Conservation (phyloP, 1,140 invertebrate species). For the Sweltsa coloradensis region DNA sequence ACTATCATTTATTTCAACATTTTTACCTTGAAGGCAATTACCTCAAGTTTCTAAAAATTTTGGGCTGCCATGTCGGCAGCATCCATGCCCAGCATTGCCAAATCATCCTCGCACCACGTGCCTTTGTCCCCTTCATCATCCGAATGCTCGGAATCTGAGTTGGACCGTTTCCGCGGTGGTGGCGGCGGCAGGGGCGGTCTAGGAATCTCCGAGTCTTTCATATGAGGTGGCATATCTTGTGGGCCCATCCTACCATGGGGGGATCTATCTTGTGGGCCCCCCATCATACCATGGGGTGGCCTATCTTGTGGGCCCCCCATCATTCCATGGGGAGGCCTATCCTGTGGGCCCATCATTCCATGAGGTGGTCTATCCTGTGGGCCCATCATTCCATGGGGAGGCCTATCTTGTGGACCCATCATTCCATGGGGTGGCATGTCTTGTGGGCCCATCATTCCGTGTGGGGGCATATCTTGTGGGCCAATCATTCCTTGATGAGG, state of each 20-base stretch:
- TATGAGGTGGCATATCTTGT: not conserved
- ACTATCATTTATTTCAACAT: too few species aligned
- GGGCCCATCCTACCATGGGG: too few species aligned
- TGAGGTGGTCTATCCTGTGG: not conserved
- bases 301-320: too few species aligned
- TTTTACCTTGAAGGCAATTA: too few species aligned
- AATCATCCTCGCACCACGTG: conserved; percentile 23
- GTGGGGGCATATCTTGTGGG: too few species aligned
- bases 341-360: too few species aligned
- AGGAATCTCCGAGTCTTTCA: not conserved
- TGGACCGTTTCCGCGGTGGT: too few species aligned
- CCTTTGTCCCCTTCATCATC: too few species aligned
- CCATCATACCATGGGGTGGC: too few species aligned
- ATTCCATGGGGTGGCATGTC: not conserved
- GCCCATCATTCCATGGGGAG: not conserved
- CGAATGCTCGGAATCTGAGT: too few species aligned
- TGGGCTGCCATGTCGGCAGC: conserved; percentile 28
- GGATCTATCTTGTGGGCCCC: too few species aligned
- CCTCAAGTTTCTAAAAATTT: conserved; percentile 6
- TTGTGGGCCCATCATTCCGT: not conserved
- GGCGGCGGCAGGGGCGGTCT: not conserved
- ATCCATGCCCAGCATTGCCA: conserved; percentile 35
- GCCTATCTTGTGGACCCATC: not conserved
- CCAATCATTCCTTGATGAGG: conserved; percentile 1
- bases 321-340: too few species aligned